Evolutionary conservation across 2,888 invertebrate species (phyloP), one percentile per base, ranked within the genome.

Genomic region (Spisula subtruncata): DNA sequence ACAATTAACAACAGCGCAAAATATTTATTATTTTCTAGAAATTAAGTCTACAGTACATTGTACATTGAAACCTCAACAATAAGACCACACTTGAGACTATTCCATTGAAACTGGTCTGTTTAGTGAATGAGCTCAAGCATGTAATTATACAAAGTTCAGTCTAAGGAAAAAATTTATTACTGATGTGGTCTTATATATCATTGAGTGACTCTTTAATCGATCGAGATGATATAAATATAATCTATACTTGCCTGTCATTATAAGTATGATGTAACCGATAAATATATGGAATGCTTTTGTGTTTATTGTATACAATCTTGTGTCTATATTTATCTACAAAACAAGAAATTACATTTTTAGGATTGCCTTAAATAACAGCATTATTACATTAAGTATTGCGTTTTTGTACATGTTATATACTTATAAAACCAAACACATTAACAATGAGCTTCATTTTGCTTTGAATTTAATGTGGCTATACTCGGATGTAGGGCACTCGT

Each of bases 251-350:
- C 85, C 85, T 79, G 85, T 79, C 20, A 46, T 54, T 54, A 32
- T 12, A 0, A 85, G 75, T 79, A 85, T 85, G 5, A 85, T 25
- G 60, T 85, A 35, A 18, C 85, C 85, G 14, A 85, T 51, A 46
- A 85, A 85, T 48, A 85, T 79, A 25, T 85, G 85, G 79, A 85
- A 85, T 51, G 79, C 25, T 85, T 79, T 79, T 35, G 79, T 85
- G n/a, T 85, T 75, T 10, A 85, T 29, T 10, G 51, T 79, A 41
- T 75, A 54, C 79, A 75, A 79, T 48, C 71, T 29, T 29, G 48
- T 54, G 48, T 79, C 75, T 20, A 85, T 25, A 29, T 75, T 48
- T n/a, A 79, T 46, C 85, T 85, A 51, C 48, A 75, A 85, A 71
- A 46, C 20, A 82, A 12, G 16, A 25, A 46, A 51, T 51, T 25